phyloP scores from a whole-genome alignment of 2,113 vertebrate genomes.

The Xiphorhynchus elegans region DNA sequence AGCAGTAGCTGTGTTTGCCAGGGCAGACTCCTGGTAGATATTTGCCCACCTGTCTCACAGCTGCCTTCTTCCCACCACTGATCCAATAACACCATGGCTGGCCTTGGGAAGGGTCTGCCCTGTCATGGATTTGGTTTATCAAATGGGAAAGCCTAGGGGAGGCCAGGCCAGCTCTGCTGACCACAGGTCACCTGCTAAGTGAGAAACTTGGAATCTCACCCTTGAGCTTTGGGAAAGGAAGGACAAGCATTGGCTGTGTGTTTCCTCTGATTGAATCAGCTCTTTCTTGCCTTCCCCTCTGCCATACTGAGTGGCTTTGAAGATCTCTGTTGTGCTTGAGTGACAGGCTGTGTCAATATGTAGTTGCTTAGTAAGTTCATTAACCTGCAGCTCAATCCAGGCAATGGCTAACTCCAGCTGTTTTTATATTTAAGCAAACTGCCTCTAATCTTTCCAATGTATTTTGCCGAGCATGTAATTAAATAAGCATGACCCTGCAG shows the following conservation, averaged over 20 bases:
- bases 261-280: conserved; percentile 16
- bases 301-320: conserved; percentile 11
- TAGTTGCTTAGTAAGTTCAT: conserved; percentile 48
- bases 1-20: background rate
- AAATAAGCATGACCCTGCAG: conserved; percentile 70
- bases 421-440: conserved; percentile 42
- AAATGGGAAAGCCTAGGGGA: background rate
- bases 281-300: conserved; percentile 7
- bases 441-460: conserved; percentile 53
- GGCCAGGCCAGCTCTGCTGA: background rate
- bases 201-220: background rate
- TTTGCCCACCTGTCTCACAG: background rate
- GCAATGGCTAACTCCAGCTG: conserved; percentile 49
- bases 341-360: conserved; percentile 42
- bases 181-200: background rate
- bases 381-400: conserved; percentile 49
- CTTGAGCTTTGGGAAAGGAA: background rate
- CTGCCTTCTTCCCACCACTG: background rate
- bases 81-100: background rate
- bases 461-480: conserved; percentile 66
- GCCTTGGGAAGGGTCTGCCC: background rate
- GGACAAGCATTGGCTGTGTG: background rate
- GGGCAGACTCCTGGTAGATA: background rate
- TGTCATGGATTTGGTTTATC: background rate
- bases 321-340: conserved; percentile 51